Evolutionary conservation across 1,140 invertebrate genomes (phyloP).

Genomic region (Trichogramma pretiosum): DNA sequence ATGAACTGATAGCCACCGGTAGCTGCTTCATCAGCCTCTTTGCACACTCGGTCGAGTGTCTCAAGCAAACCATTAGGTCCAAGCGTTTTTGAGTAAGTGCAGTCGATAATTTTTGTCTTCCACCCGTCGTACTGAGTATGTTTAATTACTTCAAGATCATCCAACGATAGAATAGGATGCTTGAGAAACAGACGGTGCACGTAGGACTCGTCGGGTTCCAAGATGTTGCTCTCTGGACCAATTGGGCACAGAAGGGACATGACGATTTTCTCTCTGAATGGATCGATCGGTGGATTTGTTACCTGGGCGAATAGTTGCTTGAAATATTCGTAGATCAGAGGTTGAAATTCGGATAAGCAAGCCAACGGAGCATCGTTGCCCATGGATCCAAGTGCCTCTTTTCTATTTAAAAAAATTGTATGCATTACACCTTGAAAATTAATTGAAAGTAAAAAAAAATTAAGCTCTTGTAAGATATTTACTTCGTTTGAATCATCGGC

Average conservation of each 20-base stretch:
- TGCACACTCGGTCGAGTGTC: slow-evolving; percentile 71
- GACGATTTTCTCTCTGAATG: slow-evolving; percentile 96
- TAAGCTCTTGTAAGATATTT: slow-evolving; percentile 33
- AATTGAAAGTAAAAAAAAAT: neutral
- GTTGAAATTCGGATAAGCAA: slow-evolving; percentile 90
- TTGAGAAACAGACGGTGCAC: slow-evolving; percentile 87
- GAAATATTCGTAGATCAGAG: slow-evolving; percentile 94
- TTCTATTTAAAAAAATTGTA: slow-evolving; percentile 52
- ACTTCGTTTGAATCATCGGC: slow-evolving; percentile 96
- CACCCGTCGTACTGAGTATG: slow-evolving; percentile 79
- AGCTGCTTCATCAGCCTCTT: slow-evolving; percentile 75
- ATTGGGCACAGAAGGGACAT: slow-evolving; percentile 93
- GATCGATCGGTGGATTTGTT: slow-evolving; percentile 99
- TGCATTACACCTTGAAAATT: slow-evolving; percentile 2
- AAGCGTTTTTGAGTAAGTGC: slow-evolving; percentile 68
- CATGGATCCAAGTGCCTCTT: slow-evolving; percentile 98
- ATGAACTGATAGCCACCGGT: slow-evolving; percentile 74
- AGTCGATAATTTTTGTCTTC: slow-evolving; percentile 86
- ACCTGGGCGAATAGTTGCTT: slow-evolving; percentile 99
- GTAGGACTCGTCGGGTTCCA: slow-evolving; percentile 81
- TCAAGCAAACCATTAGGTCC: slow-evolving; percentile 66
- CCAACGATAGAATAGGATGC: slow-evolving; percentile 88
- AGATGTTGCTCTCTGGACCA: slow-evolving; percentile 88
- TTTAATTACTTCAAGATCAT: slow-evolving; percentile 82
- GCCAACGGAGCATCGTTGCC: slow-evolving; percentile 97